A percentile compares a stretch with the other conserved stretches of the same genome.
Conservation (phyloP, 1,140 invertebrate species). For the Mactra quadrangularis region DNA sequence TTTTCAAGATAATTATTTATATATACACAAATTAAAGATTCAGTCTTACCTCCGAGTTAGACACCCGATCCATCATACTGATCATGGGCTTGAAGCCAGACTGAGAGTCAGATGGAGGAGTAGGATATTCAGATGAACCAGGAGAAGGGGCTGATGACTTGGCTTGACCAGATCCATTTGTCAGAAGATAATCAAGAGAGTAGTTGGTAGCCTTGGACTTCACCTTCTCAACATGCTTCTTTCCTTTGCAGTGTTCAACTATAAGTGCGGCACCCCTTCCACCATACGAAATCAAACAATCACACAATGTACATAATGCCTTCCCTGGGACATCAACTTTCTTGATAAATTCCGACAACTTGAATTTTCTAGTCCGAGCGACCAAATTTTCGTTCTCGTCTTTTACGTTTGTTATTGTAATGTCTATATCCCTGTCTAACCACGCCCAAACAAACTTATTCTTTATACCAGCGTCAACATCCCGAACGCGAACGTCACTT, state of each 20-base stretch:
- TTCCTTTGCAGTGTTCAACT: background rate
- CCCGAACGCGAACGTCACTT: too few relatives aligned
- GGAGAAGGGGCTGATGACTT: background rate
- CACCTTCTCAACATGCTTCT: background rate
- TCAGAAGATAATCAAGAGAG: background rate
- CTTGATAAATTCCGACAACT: background rate
- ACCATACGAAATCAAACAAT: background rate
- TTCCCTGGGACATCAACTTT: background rate
- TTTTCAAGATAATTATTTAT: too few relatives aligned
- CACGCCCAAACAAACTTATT: background rate
- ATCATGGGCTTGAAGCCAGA: too few relatives aligned
- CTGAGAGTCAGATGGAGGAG: too few relatives aligned
- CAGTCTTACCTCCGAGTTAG: too few relatives aligned
- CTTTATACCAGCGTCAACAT: background rate
- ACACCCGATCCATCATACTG: too few relatives aligned
- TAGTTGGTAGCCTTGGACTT: slow-evolving; percentile 11
- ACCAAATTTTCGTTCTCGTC: too few relatives aligned
- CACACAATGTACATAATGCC: slow-evolving; percentile 1
- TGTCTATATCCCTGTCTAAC: background rate
- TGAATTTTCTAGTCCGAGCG: background rate
- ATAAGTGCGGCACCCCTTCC: background rate
- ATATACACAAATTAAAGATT: too few relatives aligned
- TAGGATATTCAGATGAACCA: too few relatives aligned
- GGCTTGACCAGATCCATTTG: background rate
- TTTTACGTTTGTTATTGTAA: too few relatives aligned